Evolutionary conservation across 2,797 vertebrate species (phyloP), one percentile per base, ranked within the genome.

Genomic region (Gallinago stenura): DNA sequence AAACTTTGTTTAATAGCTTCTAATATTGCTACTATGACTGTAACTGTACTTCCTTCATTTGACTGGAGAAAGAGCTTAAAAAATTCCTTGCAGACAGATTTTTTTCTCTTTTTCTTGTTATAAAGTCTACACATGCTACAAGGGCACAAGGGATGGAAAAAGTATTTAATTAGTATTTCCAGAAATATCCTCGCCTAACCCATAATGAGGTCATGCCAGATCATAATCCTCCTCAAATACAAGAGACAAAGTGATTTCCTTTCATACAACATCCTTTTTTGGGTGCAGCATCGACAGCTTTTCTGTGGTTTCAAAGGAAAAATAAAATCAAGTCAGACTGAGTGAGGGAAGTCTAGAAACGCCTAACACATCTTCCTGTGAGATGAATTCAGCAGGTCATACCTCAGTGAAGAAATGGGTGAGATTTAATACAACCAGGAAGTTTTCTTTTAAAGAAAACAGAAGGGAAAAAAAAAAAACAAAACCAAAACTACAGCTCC

Each of bases 161-260:
- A 97, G 95, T 95, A 97, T 97, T 97, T 98, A 95, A 97, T 96
- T 97, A 97, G 96, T 96, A 94, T 96, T 97, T 98, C 97, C 97
- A 97, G 93, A 97, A 98, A 97, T 97, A 97, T 96, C 96, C 89
- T 96, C 86, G 86, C 85, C 96, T 95, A 65, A 89, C 93, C 97
- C 92, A 92, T 96, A 97, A 97, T 96, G 97, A 97, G 96, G 96
- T 97, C 96, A 96, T 46, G 69, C 86, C 92, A 90, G 96, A 97
- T 96, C 95, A 95, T 95, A 97, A 97, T 97, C 96, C 96, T 97
- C 94, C 95, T 97, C 93, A 87, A 94, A 97, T 95, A 89, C 46
- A 94, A 95, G 82, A 95, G 78, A 93, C 95, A 97, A 97, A 97
- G 88, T 94, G 85, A 95, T 93, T 94, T 95, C 87, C 91, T 96